Evolutionary conservation across 1,140 invertebrate genomes (phyloP), one percentile per base, ranked within the genome.

Genomic region (Aradophagus sp.): DNA sequence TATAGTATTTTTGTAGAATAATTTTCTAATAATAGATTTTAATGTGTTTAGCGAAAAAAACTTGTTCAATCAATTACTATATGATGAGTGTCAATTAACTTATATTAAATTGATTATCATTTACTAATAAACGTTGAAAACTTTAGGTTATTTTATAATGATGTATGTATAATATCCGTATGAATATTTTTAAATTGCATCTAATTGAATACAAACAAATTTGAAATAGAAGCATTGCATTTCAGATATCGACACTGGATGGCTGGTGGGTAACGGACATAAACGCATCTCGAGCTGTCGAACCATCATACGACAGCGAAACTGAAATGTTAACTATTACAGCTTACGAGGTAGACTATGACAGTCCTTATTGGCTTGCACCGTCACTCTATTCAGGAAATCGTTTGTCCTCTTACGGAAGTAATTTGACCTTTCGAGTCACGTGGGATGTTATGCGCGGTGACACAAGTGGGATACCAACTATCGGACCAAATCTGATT

Each of bases 341-440:
- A 15, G 87, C 89, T 70, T 89, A 90, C 70, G 92, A 94, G 53
- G 80, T 93, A 74, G 85, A 89, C 1, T 89, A 91, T 75, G 90
- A 92, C 71, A 89, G 90, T 34, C 95, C 94, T 76, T 99, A 96
- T 83, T 99, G 96, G 95, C 82, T 92, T 50, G 94, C 95, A 16
- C 96, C 95, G 2, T 80, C 89, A 53, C 88, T 90, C 1, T 94
- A 92, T 79, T 78, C 86, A 31, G 93, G 93, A 2, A 93, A 94
- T 78, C 90, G 90, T 62, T 79, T 95, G 36, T 89, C 92, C 44
- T 91, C 91, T 36, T 99, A 99, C 84, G 95, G 96, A 0, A 92
- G 93, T 4, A 89, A 90, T 38, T 79, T 99, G 5, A 88, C 88
- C 10, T 93, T 96, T 69, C 87, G 86, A 26, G 86, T 97, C 11